Percentiles rank a stretch among this genome's conserved stretches.
These are phyloP conservation scores for Podarcis cretensis DNA, from an alignment of 2,113 vertebrate species.

Conservation along the genomic window DNA sequence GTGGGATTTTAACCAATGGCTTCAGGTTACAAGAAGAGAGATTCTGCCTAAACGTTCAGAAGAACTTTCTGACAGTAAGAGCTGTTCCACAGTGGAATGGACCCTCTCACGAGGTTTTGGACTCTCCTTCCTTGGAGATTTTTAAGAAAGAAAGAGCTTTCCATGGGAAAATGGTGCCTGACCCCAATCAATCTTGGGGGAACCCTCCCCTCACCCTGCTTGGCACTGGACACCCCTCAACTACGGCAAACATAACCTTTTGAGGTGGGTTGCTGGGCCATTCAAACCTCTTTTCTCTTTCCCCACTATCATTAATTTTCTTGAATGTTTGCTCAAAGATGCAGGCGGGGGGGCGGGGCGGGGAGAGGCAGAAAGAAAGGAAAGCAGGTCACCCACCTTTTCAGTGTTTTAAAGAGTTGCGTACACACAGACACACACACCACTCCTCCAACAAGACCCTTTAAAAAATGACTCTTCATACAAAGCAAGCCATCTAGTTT, in stretches of 20 bases:
- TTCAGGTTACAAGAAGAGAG: too few relatives aligned
- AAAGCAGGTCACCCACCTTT: slow-evolving; percentile 27
- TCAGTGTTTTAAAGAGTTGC: not conserved
- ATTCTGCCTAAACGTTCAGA: too few relatives aligned
- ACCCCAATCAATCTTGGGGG: not conserved
- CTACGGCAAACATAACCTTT: not conserved
- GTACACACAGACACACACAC: not conserved
- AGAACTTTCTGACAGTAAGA: too few relatives aligned
- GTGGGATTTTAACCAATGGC: too few relatives aligned
- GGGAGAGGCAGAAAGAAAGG: slow-evolving; percentile 4
- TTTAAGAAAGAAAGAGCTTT: not conserved
- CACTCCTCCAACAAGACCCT: not conserved
- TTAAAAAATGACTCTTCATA: slow-evolving; percentile 20
- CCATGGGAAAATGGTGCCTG: not conserved
- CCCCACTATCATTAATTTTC: slow-evolving; percentile 39
- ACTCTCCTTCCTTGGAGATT: too few relatives aligned
- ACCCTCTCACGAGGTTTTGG: too few relatives aligned
- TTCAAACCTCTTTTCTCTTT: slow-evolving; percentile 25
- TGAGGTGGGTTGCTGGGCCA: too few relatives aligned
- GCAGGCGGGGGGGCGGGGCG: not conserved
- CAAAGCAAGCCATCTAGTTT: slow-evolving; percentile 27
- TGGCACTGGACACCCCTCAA: not conserved
- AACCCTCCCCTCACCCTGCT: too few relatives aligned
- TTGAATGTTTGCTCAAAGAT: slow-evolving; percentile 11
- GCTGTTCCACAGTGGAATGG: too few relatives aligned